Base-by-base conservation (phyloP, 2,888 invertebrate genomes). In the Strigamia maritima region DNA sequence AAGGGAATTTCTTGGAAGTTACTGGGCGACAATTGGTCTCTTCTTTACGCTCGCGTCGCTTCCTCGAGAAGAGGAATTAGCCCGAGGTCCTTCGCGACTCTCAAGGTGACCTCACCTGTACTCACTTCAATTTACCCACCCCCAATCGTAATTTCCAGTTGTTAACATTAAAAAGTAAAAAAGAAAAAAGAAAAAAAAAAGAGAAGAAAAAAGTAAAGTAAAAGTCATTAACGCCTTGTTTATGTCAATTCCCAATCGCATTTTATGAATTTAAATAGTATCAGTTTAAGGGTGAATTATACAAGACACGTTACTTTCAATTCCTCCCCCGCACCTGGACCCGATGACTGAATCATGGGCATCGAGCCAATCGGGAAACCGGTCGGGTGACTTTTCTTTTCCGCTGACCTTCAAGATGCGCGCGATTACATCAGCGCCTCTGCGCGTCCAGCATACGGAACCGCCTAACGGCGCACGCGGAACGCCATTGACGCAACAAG, bases 281-380 rank as follows among this genome's bases (percentile, higher is more conserved):
- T 54, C 54, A 19, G 54, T 54, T 54, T 54, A 54, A 19, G 19
- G 19, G 4, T 54, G 54, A 54, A 54, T 54, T 54, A 54, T 54
- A 54, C 54, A 54, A 54, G 54, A 54, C 54, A 54, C 54, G 54
- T 54, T 54, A 54, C 54, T 54, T 54, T 19, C 54, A 54, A 54
- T 54, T 54, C 54, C 54, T 54, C 54, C 54, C 54, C 54, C 54
- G 54, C 54, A 54, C 54, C 54, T 54, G 54, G 54, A 54, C 54
- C 54, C 54, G 54, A 54, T 54, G 54, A 54, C 54, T 54, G 54
- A 54, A 54, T 54, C 54, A 54, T 54, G 54, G 54, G 54, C 54
- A 54, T 6, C 19, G 7, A 19, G 54, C 54, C 54, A 54, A 54
- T 54, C 54, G 54, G 54, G 54, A 54, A 54, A 54, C 54, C 54